Conservation (phyloP, 2,797 vertebrate genomes). For the Diceros bicornis region DNA sequence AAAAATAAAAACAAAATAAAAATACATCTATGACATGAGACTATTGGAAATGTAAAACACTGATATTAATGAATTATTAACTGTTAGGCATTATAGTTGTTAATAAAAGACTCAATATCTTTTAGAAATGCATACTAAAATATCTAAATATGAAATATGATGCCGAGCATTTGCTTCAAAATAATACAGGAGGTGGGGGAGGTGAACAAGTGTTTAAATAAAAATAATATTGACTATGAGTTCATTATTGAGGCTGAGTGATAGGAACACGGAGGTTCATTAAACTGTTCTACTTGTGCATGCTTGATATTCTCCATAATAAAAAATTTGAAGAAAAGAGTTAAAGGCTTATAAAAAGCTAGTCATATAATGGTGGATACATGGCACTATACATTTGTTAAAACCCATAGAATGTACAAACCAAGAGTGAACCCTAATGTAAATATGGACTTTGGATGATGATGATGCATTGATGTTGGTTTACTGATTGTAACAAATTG, state of each 20-base stretch:
- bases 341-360: conserved; percentile 3
- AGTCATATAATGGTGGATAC: neutral
- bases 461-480: neutral
- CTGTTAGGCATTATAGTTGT: neutral
- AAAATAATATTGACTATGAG: neutral
- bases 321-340: neutral
- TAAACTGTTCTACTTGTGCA: neutral
- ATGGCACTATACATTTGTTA: neutral
- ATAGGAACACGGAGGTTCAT: neutral
- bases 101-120: neutral
- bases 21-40: neutral
- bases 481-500: neutral
- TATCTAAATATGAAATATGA: neutral
- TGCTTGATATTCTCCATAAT: neutral
- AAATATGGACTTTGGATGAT: neutral
- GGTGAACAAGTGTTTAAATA: neutral
- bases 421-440: neutral
- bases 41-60: neutral
- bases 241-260: neutral
- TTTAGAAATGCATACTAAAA: neutral
- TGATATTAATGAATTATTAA: neutral
- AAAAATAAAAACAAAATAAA: conserved; percentile 9
- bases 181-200: neutral
- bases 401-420: neutral
- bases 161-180: neutral